These are phyloP conservation scores for Aldabrachelys gigantea DNA, from an alignment of 2,113 vertebrate species.

Conservation along the genomic window DNA sequence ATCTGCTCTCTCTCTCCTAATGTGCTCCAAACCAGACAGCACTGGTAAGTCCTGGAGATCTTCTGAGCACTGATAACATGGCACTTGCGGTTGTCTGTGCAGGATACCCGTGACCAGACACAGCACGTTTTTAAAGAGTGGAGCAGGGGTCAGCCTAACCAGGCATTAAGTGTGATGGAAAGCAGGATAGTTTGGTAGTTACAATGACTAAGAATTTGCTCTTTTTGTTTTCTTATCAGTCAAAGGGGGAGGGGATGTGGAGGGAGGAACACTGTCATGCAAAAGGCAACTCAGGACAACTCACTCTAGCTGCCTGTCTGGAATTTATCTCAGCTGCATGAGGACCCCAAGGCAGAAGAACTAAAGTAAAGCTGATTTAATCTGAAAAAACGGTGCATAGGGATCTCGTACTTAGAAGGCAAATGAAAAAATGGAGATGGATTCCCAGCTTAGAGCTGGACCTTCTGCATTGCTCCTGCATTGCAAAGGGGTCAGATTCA, in stretches of 20 bases:
- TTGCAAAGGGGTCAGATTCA: neutral
- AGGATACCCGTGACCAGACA: neutral
- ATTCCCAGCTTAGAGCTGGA: slow-evolving; percentile 4
- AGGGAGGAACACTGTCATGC: neutral
- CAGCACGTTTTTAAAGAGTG: fast-evolving
- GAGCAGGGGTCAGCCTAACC: neutral
- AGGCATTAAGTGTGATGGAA: neutral
- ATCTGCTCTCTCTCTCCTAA: neutral
- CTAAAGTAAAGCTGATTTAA: neutral
- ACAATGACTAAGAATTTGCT: neutral
- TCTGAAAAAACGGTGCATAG: neutral
- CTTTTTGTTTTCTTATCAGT: neutral
- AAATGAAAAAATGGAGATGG: neutral
- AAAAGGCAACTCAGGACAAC: neutral
- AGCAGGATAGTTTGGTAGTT: neutral
- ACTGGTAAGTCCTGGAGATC: neutral
- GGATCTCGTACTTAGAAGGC: slow-evolving; percentile 52
- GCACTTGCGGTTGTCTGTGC: neutral
- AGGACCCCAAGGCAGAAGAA: neutral
- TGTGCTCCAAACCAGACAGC: neutral
- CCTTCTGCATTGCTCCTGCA: slow-evolving; percentile 15
- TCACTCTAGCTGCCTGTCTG: neutral
- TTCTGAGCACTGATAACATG: neutral
- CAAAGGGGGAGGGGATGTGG: neutral
- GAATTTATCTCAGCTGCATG: neutral